Conservation (phyloP, 2,888 invertebrate species). For the Antheraea assamensis region DNA sequence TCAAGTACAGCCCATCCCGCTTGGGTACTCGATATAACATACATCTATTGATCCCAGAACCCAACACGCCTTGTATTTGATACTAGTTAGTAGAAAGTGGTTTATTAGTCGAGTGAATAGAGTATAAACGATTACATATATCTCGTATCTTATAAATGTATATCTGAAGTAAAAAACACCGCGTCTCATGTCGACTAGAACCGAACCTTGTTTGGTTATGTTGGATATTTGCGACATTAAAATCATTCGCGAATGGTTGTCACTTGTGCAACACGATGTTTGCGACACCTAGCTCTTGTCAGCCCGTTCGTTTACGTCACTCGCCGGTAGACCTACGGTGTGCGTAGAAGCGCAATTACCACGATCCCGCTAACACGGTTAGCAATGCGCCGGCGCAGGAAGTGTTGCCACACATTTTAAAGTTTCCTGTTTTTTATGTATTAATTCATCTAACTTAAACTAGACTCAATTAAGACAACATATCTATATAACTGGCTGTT, state of each 20-base stretch:
- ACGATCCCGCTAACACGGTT: conserved; percentile 34
- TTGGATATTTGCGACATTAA: conserved; percentile 20
- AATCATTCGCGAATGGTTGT: conserved; percentile 21
- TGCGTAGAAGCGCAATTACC: conserved; percentile 33
- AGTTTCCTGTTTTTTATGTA: conserved; percentile 12
- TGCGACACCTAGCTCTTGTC: conserved; percentile 12
- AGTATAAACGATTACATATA: background rate
- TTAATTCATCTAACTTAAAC: background rate
- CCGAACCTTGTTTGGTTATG: conserved; percentile 17
- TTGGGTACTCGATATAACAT: too few relatives aligned
- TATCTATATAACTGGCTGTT: background rate
- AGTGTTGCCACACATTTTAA: conserved; percentile 26
- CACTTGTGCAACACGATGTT: conserved; percentile 21
- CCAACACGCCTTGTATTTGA: background rate
- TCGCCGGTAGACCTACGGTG: conserved; percentile 13
- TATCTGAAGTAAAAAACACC: conserved; percentile 7
- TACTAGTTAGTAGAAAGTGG: background rate
- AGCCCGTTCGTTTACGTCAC: conserved; percentile 16
- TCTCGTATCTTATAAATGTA: background rate
- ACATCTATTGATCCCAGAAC: too few relatives aligned
- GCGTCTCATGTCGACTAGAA: background rate
- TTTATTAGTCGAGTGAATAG: background rate
- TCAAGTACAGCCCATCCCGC: too few relatives aligned
- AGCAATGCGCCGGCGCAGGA: conserved; percentile 31
- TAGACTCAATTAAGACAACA: background rate